A percentile compares a stretch with the other conserved stretches of the same genome.
Conservation (phyloP, 2,797 vertebrate species). For the Catamblyrhynchus diadema region DNA sequence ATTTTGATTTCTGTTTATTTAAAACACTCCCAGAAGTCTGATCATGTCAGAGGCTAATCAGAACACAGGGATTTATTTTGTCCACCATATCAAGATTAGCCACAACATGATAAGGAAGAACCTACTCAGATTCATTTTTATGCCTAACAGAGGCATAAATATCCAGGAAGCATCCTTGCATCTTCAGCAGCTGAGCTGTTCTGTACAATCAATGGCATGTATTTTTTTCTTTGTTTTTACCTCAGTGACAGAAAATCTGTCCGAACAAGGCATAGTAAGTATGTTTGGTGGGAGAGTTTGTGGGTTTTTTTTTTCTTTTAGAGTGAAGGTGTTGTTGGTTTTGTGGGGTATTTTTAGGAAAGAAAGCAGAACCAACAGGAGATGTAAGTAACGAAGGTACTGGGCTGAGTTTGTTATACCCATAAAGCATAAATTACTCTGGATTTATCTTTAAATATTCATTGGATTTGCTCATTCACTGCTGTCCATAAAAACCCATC, state of each 20-base stretch:
- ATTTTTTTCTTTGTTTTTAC: not conserved
- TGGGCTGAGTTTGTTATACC: not conserved
- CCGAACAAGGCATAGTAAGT: not conserved
- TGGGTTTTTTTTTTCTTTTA: not conserved
- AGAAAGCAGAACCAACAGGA: not conserved
- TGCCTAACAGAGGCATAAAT: not conserved
- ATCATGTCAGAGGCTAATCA: not conserved
- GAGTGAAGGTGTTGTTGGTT: too few species aligned
- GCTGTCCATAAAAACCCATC: constrained; percentile 61
- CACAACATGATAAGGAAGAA: not conserved
- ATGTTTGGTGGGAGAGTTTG: too few species aligned
- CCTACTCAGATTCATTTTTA: not conserved
- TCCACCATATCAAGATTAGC: not conserved
- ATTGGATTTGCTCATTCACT: constrained; percentile 54
- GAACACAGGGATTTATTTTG: not conserved
- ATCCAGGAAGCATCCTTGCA: not conserved
- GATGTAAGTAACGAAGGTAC: not conserved
- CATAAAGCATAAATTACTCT: not conserved
- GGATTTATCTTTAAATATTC: constrained; percentile 51
- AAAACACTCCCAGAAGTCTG: not conserved
- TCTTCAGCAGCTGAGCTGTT: not conserved
- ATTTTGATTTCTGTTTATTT: not conserved
- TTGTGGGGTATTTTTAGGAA: not conserved
- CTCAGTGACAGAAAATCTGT: not conserved
- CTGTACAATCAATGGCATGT: not conserved